A percentile compares a stretch with the other conserved stretches of the same genome.
phyloP scores from a whole-genome alignment of 2,797 vertebrate genomes.

The Cetoscarus ocellatus region DNA sequence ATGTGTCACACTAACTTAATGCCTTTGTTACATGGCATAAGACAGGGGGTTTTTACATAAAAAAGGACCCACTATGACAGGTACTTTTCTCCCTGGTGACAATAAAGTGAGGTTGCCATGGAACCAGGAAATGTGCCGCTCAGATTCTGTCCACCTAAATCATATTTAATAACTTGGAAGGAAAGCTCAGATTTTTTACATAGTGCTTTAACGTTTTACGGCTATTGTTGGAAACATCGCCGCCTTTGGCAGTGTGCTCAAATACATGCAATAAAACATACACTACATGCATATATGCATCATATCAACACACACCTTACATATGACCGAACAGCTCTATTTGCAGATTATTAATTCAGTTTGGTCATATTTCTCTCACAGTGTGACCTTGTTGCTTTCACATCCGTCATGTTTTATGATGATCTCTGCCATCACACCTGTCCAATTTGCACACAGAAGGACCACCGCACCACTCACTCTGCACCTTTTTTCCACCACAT shows the following conservation, averaged over 20 bases:
- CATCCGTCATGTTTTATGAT: slow-evolving; percentile 52
- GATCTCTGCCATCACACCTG: slow-evolving; percentile 50
- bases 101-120: no score
- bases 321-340: slow-evolving; percentile 53
- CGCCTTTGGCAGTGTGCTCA: slow-evolving; percentile 2
- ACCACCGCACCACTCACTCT: slow-evolving; percentile 1
- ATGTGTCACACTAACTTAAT: no score
- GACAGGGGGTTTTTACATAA: no score
- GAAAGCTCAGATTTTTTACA: no score
- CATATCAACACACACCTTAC: slow-evolving; percentile 38
- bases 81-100: no score
- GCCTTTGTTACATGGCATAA: no score
- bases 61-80: no score
- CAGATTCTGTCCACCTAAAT: no score
- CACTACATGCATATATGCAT: slow-evolving; percentile 7
- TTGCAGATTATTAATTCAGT: slow-evolving; percentile 61
- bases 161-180: no score
- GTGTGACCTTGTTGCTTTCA: slow-evolving; percentile 41
- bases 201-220: background rate
- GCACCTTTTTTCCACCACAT: slow-evolving; percentile 4
- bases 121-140: no score
- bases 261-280: slow-evolving; percentile 11
- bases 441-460: slow-evolving; percentile 29
- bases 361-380: slow-evolving; percentile 19
- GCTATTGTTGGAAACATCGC: background rate